Percentiles rank a stretch among this genome's conserved stretches.
Evolutionary conservation across 2,797 vertebrate genomes (phyloP).

Genomic region (Cygnus olor): DNA sequence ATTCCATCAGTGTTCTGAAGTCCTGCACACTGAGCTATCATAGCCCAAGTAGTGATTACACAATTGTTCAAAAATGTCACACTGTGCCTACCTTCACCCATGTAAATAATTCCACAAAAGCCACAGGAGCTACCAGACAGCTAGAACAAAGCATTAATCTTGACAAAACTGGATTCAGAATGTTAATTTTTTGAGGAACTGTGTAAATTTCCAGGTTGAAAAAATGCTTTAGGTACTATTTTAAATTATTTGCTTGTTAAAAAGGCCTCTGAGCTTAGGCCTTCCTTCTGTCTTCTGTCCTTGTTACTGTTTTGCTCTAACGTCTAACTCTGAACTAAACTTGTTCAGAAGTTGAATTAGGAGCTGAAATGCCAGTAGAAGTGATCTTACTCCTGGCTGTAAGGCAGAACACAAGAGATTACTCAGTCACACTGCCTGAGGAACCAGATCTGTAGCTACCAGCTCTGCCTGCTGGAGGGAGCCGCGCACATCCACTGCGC

Average conservation of each 20-base stretch:
- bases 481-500: accelerated
- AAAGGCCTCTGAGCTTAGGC: background rate
- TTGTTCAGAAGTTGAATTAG: background rate
- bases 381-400: accelerated
- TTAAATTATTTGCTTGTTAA: background rate
- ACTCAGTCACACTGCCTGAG: background rate
- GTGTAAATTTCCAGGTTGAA: background rate
- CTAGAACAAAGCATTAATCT: background rate
- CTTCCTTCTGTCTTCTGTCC: background rate
- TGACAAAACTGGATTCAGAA: background rate
- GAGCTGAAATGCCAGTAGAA: background rate
- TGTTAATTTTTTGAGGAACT: background rate
- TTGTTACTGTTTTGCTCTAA: background rate
- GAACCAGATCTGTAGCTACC: background rate
- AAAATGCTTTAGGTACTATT: background rate
- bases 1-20: background rate
- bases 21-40: background rate
- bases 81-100: background rate
- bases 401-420: background rate
- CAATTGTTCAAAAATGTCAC: background rate
- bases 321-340: background rate
- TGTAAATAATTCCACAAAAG: background rate
- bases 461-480: background rate
- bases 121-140: background rate
- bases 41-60: background rate